These are phyloP conservation scores for Pangasius macronema DNA, from an alignment of 2,797 vertebrate species.

Conservation along the genomic window DNA sequence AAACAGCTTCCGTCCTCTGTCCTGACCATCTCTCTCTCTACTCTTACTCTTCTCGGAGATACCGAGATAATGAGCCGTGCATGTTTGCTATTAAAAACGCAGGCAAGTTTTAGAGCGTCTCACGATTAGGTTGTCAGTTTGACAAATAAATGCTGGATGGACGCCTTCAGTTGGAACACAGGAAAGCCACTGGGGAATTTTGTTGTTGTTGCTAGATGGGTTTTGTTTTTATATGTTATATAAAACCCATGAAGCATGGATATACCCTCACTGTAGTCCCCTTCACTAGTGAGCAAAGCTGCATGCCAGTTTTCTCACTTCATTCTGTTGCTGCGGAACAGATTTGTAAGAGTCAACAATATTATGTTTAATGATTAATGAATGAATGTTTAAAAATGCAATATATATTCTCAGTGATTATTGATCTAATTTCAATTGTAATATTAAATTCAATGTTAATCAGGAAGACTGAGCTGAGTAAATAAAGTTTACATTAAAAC, in stretches of 20 bases:
- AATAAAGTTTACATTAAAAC: neutral
- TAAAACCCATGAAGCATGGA: slow-evolving; percentile 51
- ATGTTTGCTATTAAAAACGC: slow-evolving; percentile 74
- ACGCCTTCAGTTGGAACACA: slow-evolving; percentile 64
- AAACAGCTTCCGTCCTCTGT: slow-evolving; percentile 29
- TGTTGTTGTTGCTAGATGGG: neutral
- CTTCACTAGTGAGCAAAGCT: neutral
- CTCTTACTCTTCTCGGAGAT: slow-evolving; percentile 47
- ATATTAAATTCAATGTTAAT: neutral
- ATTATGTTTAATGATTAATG: neutral
- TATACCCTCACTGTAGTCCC: neutral
- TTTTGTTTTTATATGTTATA: slow-evolving; percentile 38
- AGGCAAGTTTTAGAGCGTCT: slow-evolving; percentile 71
- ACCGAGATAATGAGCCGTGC: slow-evolving; percentile 75
- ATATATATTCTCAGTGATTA: neutral
- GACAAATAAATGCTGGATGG: slow-evolving; percentile 73
- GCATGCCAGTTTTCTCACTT: neutral
- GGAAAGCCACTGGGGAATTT: slow-evolving; percentile 36
- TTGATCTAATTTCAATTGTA: neutral
- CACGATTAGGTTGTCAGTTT: slow-evolving; percentile 75
- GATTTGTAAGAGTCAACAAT: neutral
- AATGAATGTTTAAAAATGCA: neutral
- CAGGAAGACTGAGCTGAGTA: neutral
- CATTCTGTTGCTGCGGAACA: neutral
- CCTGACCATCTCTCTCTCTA: neutral